Evolutionary conservation across 2,888 invertebrate species (phyloP), one percentile per base, ranked within the genome.

Genomic region (Drosophila neonasuta): DNA sequence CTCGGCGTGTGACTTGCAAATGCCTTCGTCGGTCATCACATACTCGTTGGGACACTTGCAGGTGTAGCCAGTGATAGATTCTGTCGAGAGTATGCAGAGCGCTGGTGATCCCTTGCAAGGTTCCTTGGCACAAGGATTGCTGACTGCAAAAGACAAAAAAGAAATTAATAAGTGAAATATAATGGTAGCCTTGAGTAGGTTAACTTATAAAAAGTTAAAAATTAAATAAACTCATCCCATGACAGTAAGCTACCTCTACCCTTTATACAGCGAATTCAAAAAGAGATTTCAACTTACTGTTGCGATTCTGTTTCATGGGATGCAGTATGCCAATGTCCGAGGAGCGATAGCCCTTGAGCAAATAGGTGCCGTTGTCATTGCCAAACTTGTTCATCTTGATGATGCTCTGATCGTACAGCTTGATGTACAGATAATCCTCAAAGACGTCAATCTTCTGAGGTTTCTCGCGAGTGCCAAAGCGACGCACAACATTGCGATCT

Each of bases 391-490:
- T 92, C 90, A 95, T 91, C 76, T 92, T 92, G 42, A 94, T 90
- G 46, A 95, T 92, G 69, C 92, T 93, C 83, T 94, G 93, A 52
- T 92, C 93, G 81, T 93, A 94, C 3, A 94, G 93, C 41, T 94
- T 93, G 24, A 95, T 92, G 87, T 94, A 96, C 10, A 95, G 87
- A 65, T 91, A 92, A 83, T 95, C 94, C 89, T 95, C 95, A 88
- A 96, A 95, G 0, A 96, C 93, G 80, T 95, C 95, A 34, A 96
- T 90, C 89, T 94, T 94, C 88, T 93, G 93, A 0, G 96, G 95
- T 86, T 93, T 93, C 73, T 93, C 93, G 74, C 91, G 91, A 48
- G 89, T 90, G 42, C 91, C 89, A 76, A 94, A 94, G 44, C 91
- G 90, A 55, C 92, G 91, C 1, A 95, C 92, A 3, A 93, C 88